Evolutionary conservation across 1,140 invertebrate genomes (phyloP).

Genomic region (Pomacea maculata): DNA sequence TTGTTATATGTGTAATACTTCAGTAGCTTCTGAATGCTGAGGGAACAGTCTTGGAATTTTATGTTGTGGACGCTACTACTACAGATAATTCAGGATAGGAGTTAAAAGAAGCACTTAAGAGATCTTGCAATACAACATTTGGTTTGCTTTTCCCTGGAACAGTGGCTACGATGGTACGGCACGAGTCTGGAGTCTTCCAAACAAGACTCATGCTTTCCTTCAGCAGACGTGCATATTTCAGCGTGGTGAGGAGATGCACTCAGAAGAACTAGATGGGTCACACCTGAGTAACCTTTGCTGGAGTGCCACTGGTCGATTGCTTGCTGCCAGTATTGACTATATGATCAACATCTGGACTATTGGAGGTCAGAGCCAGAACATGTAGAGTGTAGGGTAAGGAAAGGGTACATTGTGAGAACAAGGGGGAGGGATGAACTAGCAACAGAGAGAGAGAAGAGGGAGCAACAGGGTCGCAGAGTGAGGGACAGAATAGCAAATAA

Average conservation of each 20-base stretch:
- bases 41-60: no score
- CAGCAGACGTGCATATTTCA: constrained; percentile 73
- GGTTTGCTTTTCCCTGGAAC: constrained; percentile 32
- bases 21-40: no score
- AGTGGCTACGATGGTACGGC: constrained; percentile 76
- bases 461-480: no score
- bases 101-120: no score
- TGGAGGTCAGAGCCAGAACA: constrained; percentile 55
- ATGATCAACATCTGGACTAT: constrained; percentile 72
- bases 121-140: not conserved
- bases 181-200: constrained; percentile 70
- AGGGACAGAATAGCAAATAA: no score
- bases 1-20: no score
- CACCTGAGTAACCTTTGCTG: constrained; percentile 69
- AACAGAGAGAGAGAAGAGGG: no score
- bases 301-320: constrained; percentile 69
- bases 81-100: not conserved
- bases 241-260: constrained; percentile 67
- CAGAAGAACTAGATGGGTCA: constrained; percentile 69
- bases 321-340: constrained; percentile 71
- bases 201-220: constrained; percentile 63
- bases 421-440: no score
- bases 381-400: no score
- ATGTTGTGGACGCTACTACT: not conserved
- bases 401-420: no score